A percentile compares a stretch with the other conserved stretches of the same genome.
Conservation (phyloP, 2,888 invertebrate species). For the Syrista parreyssii region DNA sequence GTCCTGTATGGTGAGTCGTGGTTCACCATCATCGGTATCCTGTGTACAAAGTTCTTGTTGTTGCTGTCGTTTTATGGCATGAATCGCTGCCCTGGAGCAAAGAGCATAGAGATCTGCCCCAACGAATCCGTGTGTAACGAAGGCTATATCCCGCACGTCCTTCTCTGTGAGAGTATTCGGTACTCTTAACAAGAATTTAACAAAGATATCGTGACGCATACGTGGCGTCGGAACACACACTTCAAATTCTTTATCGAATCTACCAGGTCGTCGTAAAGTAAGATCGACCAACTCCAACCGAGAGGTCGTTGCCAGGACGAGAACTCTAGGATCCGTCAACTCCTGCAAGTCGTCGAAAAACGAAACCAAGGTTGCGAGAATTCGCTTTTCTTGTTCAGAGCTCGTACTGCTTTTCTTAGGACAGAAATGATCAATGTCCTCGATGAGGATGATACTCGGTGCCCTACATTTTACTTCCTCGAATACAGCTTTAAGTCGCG, state of each 20-base stretch:
- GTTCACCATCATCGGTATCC: constrained; percentile 13
- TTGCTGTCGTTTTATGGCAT: constrained; percentile 69
- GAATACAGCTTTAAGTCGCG: constrained; percentile 76
- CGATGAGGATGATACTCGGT: constrained; percentile 84
- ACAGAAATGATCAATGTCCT: constrained; percentile 87
- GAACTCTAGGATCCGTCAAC: constrained; percentile 68
- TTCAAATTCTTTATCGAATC: constrained; percentile 86
- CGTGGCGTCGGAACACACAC: constrained; percentile 78
- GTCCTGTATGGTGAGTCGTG: constrained; percentile 66
- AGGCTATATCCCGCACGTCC: constrained; percentile 75
- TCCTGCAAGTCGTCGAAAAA: constrained; percentile 74
- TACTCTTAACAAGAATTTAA: constrained; percentile 71
- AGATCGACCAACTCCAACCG: constrained; percentile 82
- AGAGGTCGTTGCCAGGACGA: constrained; percentile 83
- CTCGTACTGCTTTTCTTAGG: constrained; percentile 71
- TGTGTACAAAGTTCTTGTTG: constrained; percentile 36
- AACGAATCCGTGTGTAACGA: constrained; percentile 88
- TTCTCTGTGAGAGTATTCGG: constrained; percentile 69
- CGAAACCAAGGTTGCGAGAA: constrained; percentile 75
- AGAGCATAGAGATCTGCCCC: constrained; percentile 87
- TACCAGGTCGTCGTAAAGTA: constrained; percentile 81
- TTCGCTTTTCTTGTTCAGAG: constrained; percentile 78
- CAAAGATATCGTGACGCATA: constrained; percentile 76
- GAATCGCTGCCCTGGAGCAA: constrained; percentile 78
- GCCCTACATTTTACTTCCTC: constrained; percentile 71